Base-by-base conservation (phyloP, 2,113 vertebrate species). In the Geothlypis trichas region DNA sequence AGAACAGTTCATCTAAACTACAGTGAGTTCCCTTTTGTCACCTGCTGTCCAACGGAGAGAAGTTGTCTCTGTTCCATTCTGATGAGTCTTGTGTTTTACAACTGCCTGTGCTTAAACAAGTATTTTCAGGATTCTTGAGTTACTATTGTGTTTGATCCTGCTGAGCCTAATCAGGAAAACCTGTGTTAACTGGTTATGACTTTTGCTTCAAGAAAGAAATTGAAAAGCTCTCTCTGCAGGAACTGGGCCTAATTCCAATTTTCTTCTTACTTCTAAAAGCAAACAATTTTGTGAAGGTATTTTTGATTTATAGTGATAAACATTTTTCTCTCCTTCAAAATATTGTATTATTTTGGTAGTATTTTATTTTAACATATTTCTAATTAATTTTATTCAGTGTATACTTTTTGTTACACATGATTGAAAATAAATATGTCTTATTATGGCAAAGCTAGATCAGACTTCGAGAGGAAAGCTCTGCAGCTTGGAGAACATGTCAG, bases 191-290 rank as follows among this genome's bases (percentile, higher is more conserved):
- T 82, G 73, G 80, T 55, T 84, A 69, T 68, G 47, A 41, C 52
- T 97, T 95, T 84, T 95, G 24, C 44, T 94, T 93, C 66, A 79
- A 57, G 57, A 87, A 94, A 57, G 74, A 87, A 87, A 90, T 52
- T 82, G 87, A 91, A 87, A 91, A 85, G 31, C 37, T 69, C 44
- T 62, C 67, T 85, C 82, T 66, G 72, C 75, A 77, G 58, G 54
- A 88, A 30, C 83, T 86, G 68, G 81, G 79, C 71, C 63, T 80
- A 86, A 62, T 83, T 96, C 91, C 82, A 77, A 19, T 77, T 83
- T 86, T 79, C 24, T 77, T 82, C 66, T 84, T 62, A 12, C 33
- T 89, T 90, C 46, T 62, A 51, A 80, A 91, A 77, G 57, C 55
- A 73, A 91, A 83, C 16, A 51, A 63, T 51, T 72, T 46, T 55